Base-by-base conservation (phyloP, 1,140 invertebrate genomes). In the Drosophila pruinosa region DNA sequence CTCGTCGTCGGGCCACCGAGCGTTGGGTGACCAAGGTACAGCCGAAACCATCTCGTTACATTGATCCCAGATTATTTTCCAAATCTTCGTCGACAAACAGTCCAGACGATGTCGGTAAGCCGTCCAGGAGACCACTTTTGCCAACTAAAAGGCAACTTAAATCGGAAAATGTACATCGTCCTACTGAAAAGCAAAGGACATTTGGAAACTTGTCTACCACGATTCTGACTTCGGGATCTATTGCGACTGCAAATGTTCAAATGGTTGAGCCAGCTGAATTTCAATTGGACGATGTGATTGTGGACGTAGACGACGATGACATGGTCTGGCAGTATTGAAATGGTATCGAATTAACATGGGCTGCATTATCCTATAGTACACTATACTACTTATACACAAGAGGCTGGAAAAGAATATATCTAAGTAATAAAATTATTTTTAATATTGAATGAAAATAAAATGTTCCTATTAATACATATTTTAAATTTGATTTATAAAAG, bases 1-100 rank as follows among this genome's bases (percentile, higher is more conserved):
- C 82, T 12, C 82, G 82, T 24, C 82, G 82, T 14, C 65, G 82
- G 7, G 82, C 78, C 41, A 67, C 82, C 4, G 82, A 78, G n/a
- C 62, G 58, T 28, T 86, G 82, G 82, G 78, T 75, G 14, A 75
- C 47, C 47, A 86, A 86, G 47, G 41, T 82, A 34, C 59, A 75
- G 31, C 59, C 78, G n/a, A 86, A 47, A 14, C 43, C 12, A 10
- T 47, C 22, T 2, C 43, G 43, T 15, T 26, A 7, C 21, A 26
- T 12, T 10, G 59, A 63, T 12, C 22, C 47, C 48, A 8, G 24
- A 34, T 21, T 48, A 2, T 12, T 31, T 3, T 36, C 48, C 7
- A 63, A 43, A 3, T 2, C 31, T n/a, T n/a, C 2, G 2, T 12
- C 12, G 10, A 2, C 31, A 12, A n/a, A n/a, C n/a, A 2, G 10